Percentiles rank a stretch among this genome's conserved stretches.
Conservation (phyloP, 2,113 vertebrate genomes). For the Myotis lucifugus region DNA sequence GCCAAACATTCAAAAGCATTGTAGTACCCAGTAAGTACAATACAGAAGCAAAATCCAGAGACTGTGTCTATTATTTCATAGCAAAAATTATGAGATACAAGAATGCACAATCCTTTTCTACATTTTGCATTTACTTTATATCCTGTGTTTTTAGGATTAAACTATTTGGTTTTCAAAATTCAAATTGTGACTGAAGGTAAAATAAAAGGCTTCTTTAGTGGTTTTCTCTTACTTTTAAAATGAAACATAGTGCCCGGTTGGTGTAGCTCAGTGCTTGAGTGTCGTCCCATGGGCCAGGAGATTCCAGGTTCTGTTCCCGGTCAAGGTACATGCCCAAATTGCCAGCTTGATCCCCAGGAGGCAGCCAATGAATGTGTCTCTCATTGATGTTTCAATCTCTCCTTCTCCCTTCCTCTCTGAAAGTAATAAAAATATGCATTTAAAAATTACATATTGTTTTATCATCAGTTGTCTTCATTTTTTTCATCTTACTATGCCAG, state of each 20-base stretch:
- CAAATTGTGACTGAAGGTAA: neutral
- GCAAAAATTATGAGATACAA: conserved; percentile 36
- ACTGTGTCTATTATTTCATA: conserved; percentile 35
- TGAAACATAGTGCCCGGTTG: no score
- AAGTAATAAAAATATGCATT: no score
- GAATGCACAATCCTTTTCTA: neutral
- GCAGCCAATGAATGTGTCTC: no score
- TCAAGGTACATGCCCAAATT: no score
- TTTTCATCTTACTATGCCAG: neutral
- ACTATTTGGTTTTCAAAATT: neutral
- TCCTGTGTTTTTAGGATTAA: conserved; percentile 22
- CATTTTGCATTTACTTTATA: conserved; percentile 15
- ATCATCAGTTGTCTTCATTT: neutral
- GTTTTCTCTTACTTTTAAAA: conserved; percentile 42
- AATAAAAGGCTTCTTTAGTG: neutral
- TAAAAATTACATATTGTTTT: conserved; percentile 6
- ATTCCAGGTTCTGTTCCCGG: no score
- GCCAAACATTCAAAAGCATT: conserved; percentile 59
- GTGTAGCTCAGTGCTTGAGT: no score
- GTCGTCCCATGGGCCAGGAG: no score
- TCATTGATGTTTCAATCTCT: no score
- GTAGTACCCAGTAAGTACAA: conserved; percentile 37
- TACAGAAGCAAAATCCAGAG: conserved; percentile 43
- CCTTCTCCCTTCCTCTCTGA: no score
- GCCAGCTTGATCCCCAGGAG: no score